Conservation (phyloP, 2,888 invertebrate species). For the Melikaiella ostensackeni region DNA sequence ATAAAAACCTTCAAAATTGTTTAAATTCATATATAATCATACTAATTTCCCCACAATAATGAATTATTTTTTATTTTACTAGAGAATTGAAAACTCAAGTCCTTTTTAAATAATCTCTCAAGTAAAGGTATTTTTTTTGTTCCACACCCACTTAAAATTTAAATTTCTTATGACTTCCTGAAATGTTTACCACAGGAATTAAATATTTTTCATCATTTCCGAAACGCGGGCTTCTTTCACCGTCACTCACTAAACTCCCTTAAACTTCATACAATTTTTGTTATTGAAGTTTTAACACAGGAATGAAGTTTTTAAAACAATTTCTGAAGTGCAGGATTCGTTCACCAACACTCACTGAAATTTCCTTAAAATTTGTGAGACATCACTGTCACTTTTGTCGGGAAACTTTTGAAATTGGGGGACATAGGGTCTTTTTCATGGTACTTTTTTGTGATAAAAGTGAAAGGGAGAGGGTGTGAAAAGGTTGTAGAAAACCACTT, state of each 20-base stretch:
- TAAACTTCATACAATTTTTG: not conserved
- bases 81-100: not conserved
- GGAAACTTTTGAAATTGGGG: not conserved
- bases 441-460: not conserved
- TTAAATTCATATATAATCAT: too few species aligned
- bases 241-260: not conserved
- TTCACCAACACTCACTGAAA: conserved; percentile 13
- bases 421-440: not conserved
- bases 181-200: not conserved
- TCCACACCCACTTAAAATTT: too few species aligned
- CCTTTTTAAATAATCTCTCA: not conserved
- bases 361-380: not conserved
- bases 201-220: not conserved
- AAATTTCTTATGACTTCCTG: not conserved
- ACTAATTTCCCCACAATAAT: too few species aligned
- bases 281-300: not conserved
- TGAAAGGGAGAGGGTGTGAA: conserved; percentile 43
- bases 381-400: not conserved
- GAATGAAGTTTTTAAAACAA: not conserved
- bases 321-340: not conserved
- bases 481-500: conserved; percentile 39
- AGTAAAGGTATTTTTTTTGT: too few species aligned
- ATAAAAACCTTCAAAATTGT: too few species aligned
- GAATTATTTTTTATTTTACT: too few species aligned
- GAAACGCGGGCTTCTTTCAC: not conserved